Base-by-base conservation (phyloP, 2,888 invertebrate species). In the Xylophagus ater region DNA sequence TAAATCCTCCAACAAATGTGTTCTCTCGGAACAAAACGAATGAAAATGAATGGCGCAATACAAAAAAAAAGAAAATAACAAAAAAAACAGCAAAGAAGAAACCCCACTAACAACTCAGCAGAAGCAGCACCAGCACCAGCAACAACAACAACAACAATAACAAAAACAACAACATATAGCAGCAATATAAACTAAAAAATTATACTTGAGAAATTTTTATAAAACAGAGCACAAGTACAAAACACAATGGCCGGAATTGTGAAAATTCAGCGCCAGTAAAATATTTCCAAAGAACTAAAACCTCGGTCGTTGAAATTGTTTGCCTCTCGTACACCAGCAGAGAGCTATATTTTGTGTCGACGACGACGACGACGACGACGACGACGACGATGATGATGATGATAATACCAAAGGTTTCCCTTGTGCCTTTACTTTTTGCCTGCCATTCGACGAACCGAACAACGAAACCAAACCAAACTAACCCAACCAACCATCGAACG, bases 251-350 rank as follows among this genome's bases (percentile, higher is more conserved):
- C 42, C 37, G 42, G 36, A 39, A 42, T 37, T 37, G 37, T 31
- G 31, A 31, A 37, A 31, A 31, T 37, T 31, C 23, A 23, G 30
- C 42, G 35, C 34, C 23, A 25, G 31, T 31, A 35, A 42, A 28
- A 19, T 38, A 39, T 31, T 29, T 26, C 20, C 9, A 40, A 28
- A 26, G 36, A 40, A 36, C 32, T 29, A 21, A n/a, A n/a, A n/a
- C 29, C 32, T 55, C 55, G 56, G 56, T 56, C 56, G 57, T 56
- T 55, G 51, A 56, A 57, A 54, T 53, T 49, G 54, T 53, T 57
- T 56, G 56, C 55, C 55, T 56, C 54, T 53, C 55, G 53, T 55
- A 56, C 55, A 56, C 53, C 54, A 55, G 26, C 26, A 14, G 13
- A 14, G 14, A 30, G 30, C 4, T 4, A 30, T 14, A 30, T 15